Percentiles rank a stretch among this genome's conserved stretches.
phyloP scores from a whole-genome alignment of 2,888 invertebrate species.

The Drosophila demipolita region DNA sequence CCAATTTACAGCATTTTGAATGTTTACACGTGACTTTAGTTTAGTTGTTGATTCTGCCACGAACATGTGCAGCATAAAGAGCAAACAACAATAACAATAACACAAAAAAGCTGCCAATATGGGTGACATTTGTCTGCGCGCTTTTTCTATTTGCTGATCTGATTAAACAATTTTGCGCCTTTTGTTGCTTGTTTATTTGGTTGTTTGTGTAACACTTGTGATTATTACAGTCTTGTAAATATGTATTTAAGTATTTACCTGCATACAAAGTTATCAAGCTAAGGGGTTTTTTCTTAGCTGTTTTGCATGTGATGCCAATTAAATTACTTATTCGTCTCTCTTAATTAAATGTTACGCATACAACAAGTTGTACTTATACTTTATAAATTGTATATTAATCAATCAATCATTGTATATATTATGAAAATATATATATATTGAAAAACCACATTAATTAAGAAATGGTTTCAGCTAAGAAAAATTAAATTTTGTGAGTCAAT shows the following conservation, averaged over 20 bases:
- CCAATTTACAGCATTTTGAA: conserved; percentile 73
- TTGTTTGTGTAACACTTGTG: conserved; percentile 29
- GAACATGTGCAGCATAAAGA: conserved; percentile 32
- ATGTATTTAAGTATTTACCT: conserved; percentile 19
- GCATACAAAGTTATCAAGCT: neutral
- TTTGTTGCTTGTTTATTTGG: conserved; percentile 27
- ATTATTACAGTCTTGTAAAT: conserved; percentile 39
- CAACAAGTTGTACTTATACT: conserved; percentile 3
- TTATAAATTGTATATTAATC: no score
- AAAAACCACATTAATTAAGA: neutral
- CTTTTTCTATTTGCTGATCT: conserved; percentile 53
- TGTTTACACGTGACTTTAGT: conserved; percentile 77
- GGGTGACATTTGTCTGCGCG: conserved; percentile 47
- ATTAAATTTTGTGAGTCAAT: neutral
- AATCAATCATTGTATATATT: neutral
- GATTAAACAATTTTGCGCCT: conserved; percentile 54
- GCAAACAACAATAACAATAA: conserved; percentile 10
- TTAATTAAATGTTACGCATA: conserved; percentile 34
- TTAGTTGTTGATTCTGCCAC: conserved; percentile 50
- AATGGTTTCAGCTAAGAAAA: neutral
- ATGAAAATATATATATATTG: neutral
- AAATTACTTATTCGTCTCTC: neutral
- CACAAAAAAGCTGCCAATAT: conserved; percentile 11
- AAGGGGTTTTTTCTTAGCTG: neutral
- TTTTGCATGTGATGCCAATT: conserved; percentile 38